Evolutionary conservation across 2,797 vertebrate species (phyloP).

Genomic region (Spinibarbus caldwelli): DNA sequence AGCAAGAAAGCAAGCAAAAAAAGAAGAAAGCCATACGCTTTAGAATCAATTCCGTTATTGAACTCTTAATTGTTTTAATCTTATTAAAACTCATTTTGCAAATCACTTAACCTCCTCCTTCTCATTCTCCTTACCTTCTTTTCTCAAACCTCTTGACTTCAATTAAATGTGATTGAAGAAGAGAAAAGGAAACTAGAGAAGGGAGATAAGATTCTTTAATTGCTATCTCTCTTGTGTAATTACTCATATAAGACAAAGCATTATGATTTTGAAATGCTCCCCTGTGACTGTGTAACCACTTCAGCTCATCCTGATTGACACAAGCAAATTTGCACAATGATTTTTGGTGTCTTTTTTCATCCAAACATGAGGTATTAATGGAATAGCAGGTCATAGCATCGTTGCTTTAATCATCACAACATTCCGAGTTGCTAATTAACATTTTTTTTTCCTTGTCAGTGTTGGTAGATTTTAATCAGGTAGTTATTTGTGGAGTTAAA

Average conservation of each 20-base stretch:
- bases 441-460: slow-evolving; percentile 46
- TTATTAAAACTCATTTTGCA: slow-evolving; percentile 56
- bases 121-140: slow-evolving; percentile 47
- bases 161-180: slow-evolving; percentile 57
- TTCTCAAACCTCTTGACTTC: slow-evolving; percentile 55
- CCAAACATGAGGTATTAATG: slow-evolving; percentile 47
- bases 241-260: slow-evolving; percentile 54
- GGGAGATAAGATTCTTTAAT: slow-evolving; percentile 59
- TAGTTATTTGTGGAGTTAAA: slow-evolving; percentile 57
- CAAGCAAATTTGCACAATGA: slow-evolving; percentile 36
- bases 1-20: no score
- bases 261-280: slow-evolving; percentile 51
- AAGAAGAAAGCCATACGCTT: slow-evolving; percentile 15
- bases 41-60: slow-evolving; percentile 24
- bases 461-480: slow-evolving; percentile 61
- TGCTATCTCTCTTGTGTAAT: slow-evolving; percentile 57
- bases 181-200: slow-evolving; percentile 52
- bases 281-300: slow-evolving; percentile 35
- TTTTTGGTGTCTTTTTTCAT: slow-evolving; percentile 35
- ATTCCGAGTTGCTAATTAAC: slow-evolving; percentile 58
- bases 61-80: slow-evolving; percentile 57
- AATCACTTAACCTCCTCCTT: slow-evolving; percentile 52
- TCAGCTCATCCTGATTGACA: slow-evolving; percentile 45
- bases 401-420: slow-evolving; percentile 58
- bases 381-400: slow-evolving; percentile 51